phyloP scores from a whole-genome alignment of 30 jellyfish, hydroid and myxozoan species.

The Turritopsis dohrnii region DNA sequence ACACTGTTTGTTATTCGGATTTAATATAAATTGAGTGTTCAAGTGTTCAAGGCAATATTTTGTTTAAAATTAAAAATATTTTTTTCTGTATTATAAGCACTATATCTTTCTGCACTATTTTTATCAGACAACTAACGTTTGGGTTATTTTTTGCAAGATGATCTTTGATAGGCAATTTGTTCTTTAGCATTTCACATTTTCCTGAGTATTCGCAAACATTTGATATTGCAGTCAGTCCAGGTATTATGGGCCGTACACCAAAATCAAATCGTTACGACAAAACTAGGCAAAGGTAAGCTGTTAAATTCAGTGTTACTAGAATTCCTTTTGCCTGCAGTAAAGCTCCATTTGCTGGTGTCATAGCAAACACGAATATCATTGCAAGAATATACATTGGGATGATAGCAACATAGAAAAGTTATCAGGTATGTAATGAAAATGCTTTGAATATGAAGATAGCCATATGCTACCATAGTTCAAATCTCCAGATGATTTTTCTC shows the following conservation, averaged over 20 bases:
- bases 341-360: not conserved
- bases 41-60: too few species aligned
- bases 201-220: conserved; percentile 81
- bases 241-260: conserved; percentile 83
- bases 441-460: too few species aligned
- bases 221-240: conserved; percentile 90
- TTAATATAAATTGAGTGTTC: too few species aligned
- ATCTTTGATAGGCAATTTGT: too few species aligned
- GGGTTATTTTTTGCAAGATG: too few species aligned
- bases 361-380: conserved; percentile 43
- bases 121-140: too few species aligned
- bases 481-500: too few species aligned
- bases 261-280: conserved; percentile 53
- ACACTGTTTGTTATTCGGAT: too few species aligned
- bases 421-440: not conserved
- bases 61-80: too few species aligned
- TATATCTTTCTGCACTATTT: too few species aligned
- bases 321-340: not conserved
- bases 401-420: conserved; percentile 23
- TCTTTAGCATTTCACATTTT: conserved; percentile 33
- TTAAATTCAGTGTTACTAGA: not conserved
- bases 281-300: conserved; percentile 37
- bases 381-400: conserved; percentile 67
- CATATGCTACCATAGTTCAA: too few species aligned
- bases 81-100: too few species aligned